Evolutionary conservation across 2,113 vertebrate genomes (phyloP).

Genomic region (Plectropomus leopardus): DNA sequence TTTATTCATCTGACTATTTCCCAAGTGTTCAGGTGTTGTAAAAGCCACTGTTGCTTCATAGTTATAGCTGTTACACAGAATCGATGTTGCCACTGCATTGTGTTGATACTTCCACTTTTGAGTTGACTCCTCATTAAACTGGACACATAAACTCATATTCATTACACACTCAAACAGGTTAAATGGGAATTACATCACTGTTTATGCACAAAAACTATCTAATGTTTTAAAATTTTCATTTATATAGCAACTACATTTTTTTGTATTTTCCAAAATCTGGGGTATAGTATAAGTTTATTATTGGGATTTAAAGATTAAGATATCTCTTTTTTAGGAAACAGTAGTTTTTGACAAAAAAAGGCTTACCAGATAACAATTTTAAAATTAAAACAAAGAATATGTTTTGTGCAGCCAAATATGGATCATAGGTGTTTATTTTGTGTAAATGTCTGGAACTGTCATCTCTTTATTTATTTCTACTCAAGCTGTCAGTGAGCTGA

Average conservation of each 20-base stretch:
- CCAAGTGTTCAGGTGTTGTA: background rate
- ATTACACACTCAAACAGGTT: background rate
- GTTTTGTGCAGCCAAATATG: background rate
- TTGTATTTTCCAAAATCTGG: background rate
- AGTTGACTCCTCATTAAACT: background rate
- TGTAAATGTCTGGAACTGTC: too few species aligned
- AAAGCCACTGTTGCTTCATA: constrained; percentile 29
- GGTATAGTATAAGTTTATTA: background rate
- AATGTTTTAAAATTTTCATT: too few species aligned
- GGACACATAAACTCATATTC: background rate
- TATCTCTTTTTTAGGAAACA: background rate
- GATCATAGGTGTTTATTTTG: background rate
- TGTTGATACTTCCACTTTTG: constrained; percentile 49
- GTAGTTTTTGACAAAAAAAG: background rate
- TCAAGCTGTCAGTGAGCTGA: background rate
- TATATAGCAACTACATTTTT: too few species aligned
- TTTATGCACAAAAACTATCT: background rate
- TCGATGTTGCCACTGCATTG: constrained; percentile 6
- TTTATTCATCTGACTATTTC: background rate
- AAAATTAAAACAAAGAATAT: background rate
- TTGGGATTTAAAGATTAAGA: too few species aligned
- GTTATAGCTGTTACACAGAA: constrained; percentile 18
- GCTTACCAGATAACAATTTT: background rate
- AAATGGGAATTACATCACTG: background rate
- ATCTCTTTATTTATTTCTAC: background rate